Evolutionary conservation across 1,140 invertebrate species (phyloP).

Genomic region (Papilio xuthus): DNA sequence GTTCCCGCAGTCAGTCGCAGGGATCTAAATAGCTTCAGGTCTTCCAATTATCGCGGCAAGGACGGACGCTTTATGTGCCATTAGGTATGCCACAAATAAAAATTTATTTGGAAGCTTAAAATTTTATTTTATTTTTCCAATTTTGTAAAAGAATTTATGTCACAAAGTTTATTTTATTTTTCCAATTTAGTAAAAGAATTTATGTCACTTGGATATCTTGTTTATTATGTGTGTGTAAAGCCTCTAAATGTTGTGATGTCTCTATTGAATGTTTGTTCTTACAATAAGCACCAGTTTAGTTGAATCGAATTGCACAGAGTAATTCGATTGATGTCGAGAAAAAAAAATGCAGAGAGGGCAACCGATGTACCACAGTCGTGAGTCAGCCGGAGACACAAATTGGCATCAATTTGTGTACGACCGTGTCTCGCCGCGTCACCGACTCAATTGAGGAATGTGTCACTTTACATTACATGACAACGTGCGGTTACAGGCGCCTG

Average conservation of each 20-base stretch:
- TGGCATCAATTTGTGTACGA: constrained; percentile 72
- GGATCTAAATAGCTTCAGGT: constrained; percentile 60
- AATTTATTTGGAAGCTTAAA: neutral
- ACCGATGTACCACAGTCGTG: constrained; percentile 46
- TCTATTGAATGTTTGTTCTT: neutral
- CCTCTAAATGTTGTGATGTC: neutral
- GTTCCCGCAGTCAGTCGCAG: constrained; percentile 45
- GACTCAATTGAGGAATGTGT: constrained; percentile 79
- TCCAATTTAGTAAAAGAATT: neutral
- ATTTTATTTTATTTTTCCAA: neutral
- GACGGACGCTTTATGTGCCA: constrained; percentile 42
- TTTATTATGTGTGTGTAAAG: too few species aligned
- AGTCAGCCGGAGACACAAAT: constrained; percentile 78
- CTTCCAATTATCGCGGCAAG: constrained; percentile 62
- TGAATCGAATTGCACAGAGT: neutral
- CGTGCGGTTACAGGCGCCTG: constrained; percentile 36
- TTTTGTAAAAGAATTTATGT: neutral
- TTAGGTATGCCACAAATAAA: constrained; percentile 16
- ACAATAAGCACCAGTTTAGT: neutral
- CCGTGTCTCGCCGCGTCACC: constrained; percentile 59
- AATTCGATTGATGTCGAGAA: neutral
- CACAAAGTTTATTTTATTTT: neutral
- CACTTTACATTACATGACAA: constrained; percentile 63
- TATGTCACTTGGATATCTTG: too few species aligned
- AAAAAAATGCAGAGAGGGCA: neutral